Base-by-base conservation (phyloP, 2,113 vertebrate genomes). In the Thamnaconus septentrionalis region DNA sequence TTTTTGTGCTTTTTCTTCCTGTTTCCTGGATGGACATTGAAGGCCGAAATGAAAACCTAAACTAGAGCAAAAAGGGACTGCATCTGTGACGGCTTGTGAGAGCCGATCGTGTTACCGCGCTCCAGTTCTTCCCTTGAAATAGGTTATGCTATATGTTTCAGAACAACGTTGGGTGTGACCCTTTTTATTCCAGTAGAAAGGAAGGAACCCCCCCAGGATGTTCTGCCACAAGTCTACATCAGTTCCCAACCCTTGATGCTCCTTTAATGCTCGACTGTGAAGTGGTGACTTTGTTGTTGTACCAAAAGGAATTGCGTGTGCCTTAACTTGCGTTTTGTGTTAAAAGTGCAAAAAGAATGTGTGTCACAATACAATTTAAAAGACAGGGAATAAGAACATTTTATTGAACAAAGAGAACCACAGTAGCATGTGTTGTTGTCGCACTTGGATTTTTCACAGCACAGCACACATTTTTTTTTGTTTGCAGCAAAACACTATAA, bases 341-440 rank as follows among this genome's bases (percentile, higher is more conserved):
- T 4, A 11, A 3, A 45, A 44, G 7, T n/a, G 4, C 49, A 0
- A 4, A 5, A 4, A 54, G 39, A 39, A 3, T 44, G 10, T 44
- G 10, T 43, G 48, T 44, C 45, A 50, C 18, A 47, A 61, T 64
- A 64, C 56, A 75, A 66, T 67, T 76, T 47, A 60, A 66, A 77
- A 77, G 63, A 88, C 66, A 76, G 53, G 65, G 81, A 66, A 81
- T 66, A 40, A 82, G 80, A 64, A 81, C 61, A 58, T 71, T 61
- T 89, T 81, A 85, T 88, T 84, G 54, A 85, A 78, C 64, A 80
- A 75, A 83, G 60, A 79, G 78, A 85, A 78, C 68, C 84, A 88
- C 84, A 84, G 80, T 83, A 82, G 82, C 73, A 77, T n/a, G 73
- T 74, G 9, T 11, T 8, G 50, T 67, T 74, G 59, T 70, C 82